Conservation (phyloP, 2,113 vertebrate genomes). For the Heptranchias perlo region DNA sequence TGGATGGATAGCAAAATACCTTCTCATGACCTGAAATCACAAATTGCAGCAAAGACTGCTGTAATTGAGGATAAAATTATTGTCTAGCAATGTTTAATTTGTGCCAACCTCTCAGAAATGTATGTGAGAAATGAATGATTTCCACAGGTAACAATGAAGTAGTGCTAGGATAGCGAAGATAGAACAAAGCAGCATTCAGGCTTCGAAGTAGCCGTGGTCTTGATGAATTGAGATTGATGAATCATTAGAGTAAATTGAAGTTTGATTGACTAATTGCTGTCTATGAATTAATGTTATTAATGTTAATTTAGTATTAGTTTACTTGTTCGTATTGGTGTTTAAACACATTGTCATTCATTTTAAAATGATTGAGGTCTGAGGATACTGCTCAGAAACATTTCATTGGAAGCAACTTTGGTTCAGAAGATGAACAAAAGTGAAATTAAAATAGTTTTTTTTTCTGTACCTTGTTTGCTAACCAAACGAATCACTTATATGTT, state of each 20-base stretch:
- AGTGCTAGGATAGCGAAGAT: not conserved
- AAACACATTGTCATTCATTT: not conserved
- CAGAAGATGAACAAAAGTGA: not conserved
- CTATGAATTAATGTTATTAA: not conserved
- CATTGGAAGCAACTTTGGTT: not conserved
- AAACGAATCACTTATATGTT: not conserved
- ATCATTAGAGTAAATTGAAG: constrained; percentile 5
- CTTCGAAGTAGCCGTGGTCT: not conserved
- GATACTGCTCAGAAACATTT: not conserved
- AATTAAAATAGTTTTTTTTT: not conserved
- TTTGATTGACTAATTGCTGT: constrained; percentile 8
- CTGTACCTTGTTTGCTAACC: not conserved
- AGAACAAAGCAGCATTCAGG: not conserved
- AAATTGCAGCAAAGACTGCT: too few relatives aligned
- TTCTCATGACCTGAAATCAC: too few relatives aligned
- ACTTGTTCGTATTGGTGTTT: not conserved
- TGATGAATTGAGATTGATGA: constrained; percentile 13
- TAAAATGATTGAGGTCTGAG: not conserved
- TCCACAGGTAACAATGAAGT: not conserved
- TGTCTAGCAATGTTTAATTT: too few relatives aligned
- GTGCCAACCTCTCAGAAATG: not conserved
- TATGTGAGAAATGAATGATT: not conserved
- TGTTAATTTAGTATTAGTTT: not conserved
- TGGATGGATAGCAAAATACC: not conserved
- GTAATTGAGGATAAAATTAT: too few relatives aligned